Percentiles rank a stretch among this genome's conserved stretches.
Evolutionary conservation across 2,888 invertebrate species (phyloP).

Genomic region (Iphiclides podalirius): DNA sequence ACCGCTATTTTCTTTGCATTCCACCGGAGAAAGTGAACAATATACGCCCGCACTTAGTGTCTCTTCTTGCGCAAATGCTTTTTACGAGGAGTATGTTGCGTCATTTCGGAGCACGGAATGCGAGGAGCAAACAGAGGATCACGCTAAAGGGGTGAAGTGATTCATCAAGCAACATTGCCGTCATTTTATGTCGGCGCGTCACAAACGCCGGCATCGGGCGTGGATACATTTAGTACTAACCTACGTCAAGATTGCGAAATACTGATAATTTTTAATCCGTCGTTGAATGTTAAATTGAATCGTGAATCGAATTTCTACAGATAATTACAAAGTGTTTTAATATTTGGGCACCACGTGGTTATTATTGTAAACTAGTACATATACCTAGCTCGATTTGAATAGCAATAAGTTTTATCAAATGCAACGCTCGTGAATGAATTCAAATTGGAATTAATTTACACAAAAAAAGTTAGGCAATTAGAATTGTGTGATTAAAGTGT

Average conservation of each 20-base stretch:
- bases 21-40: background rate
- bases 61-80: background rate
- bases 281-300: no score
- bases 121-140: background rate
- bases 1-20: background rate
- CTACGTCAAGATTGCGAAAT: slow-evolving; percentile 33
- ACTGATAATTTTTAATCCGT: no score
- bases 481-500: no score
- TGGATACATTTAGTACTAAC: slow-evolving; percentile 28
- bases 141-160: background rate
- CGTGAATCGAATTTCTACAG: no score
- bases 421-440: no score
- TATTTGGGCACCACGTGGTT: no score
- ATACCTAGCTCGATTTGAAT: no score
- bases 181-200: slow-evolving; percentile 15
- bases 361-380: no score
- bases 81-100: background rate
- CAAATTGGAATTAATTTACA: background rate
- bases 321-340: no score
- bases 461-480: no score
- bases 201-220: slow-evolving; percentile 12
- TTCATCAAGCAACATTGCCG: slow-evolving; percentile 4
- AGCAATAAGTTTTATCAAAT: no score
- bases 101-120: background rate
- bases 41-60: no score